A percentile compares a stretch with the other conserved stretches of the same genome.
phyloP scores from a whole-genome alignment of 2,797 vertebrate species.

The Podarcis siculus region DNA sequence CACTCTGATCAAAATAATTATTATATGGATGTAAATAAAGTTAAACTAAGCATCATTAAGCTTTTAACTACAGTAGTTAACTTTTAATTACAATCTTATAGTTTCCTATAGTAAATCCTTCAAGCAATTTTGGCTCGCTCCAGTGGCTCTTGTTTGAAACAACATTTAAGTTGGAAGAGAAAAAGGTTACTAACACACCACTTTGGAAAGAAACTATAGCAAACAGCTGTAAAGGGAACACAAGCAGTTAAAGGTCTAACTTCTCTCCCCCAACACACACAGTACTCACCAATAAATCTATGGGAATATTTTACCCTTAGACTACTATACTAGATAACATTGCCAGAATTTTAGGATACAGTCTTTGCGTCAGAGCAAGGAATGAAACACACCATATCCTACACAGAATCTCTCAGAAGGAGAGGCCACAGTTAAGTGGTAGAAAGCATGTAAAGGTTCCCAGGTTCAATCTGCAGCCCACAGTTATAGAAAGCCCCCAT shows the following conservation, averaged over 20 bases:
- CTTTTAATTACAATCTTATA: conserved; percentile 13
- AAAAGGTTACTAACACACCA: neutral
- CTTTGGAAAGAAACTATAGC: neutral
- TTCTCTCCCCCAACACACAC: neutral
- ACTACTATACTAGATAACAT: too few relatives aligned
- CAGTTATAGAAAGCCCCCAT: neutral
- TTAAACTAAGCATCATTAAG: neutral
- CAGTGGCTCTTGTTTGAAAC: conserved; percentile 16
- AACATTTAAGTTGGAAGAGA: neutral
- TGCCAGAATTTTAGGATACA: neutral
- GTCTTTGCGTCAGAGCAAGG: neutral
- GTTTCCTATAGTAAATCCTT: conserved; percentile 9
- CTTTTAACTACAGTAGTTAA: neutral
- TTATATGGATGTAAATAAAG: neutral
- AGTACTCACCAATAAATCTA: neutral
- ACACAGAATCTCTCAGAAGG: neutral
- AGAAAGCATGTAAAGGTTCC: neutral
- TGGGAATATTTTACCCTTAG: neutral
- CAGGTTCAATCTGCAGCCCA: neutral
- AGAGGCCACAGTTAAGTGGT: neutral
- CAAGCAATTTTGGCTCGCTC: conserved; percentile 14
- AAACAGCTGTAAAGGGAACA: neutral
- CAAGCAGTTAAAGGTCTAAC: neutral
- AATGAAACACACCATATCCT: neutral
- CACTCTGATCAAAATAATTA: neutral